Evolutionary conservation across 2,113 vertebrate species (phyloP).

Genomic region (Cricetomys ansorgei): DNA sequence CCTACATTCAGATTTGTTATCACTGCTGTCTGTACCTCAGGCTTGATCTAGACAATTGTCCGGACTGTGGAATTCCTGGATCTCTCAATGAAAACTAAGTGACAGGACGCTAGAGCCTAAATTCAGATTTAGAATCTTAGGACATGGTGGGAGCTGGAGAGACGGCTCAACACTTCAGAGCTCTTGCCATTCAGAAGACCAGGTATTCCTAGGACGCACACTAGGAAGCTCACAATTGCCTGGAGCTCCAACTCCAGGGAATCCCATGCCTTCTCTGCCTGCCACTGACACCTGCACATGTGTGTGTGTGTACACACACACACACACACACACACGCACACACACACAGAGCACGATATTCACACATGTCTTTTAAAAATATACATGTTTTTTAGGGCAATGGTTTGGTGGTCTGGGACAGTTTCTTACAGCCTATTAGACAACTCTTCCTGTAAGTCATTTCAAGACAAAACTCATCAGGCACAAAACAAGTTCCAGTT

Average conservation of each 20-base stretch:
- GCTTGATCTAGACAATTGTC: accelerated
- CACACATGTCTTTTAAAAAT: neutral
- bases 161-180: neutral
- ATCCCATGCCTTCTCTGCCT: neutral
- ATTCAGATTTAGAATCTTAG: too few relatives aligned
- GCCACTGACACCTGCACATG: neutral
- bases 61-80: too few relatives aligned
- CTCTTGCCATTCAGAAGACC: neutral
- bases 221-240: neutral
- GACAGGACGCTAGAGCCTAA: accelerated
- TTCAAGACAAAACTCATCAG: accelerated
- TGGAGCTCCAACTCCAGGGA: neutral
- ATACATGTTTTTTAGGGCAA: neutral
- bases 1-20: accelerated
- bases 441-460: accelerated
- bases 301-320: neutral
- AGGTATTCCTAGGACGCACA: too few relatives aligned
- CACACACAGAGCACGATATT: too few relatives aligned
- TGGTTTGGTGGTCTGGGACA: accelerated
- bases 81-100: too few relatives aligned
- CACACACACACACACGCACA: neutral
- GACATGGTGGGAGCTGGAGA: neutral
- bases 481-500: neutral
- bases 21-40: accelerated
- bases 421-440: accelerated